A percentile compares a stretch with the other conserved stretches of the same genome.
Evolutionary conservation across 2,888 invertebrate genomes (phyloP).

Genomic region (Microctonus aethiopoides): DNA sequence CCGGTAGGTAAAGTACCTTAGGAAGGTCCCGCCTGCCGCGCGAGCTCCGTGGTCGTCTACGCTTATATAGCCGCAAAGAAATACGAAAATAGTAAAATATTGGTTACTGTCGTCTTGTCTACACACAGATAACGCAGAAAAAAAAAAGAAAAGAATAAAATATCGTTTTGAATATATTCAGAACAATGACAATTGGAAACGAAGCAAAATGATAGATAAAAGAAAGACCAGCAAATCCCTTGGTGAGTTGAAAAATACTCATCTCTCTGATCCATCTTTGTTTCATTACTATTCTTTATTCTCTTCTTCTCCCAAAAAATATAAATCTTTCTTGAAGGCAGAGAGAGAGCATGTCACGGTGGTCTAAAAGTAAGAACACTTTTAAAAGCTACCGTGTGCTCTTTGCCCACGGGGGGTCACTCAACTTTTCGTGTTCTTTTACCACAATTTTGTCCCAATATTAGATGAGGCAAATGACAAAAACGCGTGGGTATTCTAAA

Average conservation of each 20-base stretch:
- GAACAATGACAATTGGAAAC: conserved; percentile 24
- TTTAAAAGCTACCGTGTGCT: conserved; percentile 58
- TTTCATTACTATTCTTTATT: conserved; percentile 8
- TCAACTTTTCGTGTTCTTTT: conserved; percentile 38
- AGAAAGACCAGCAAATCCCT: conserved; percentile 2
- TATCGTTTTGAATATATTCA: background rate
- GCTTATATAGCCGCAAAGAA: background rate
- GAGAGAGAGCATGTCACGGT: conserved; percentile 56
- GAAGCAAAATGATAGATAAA: conserved; percentile 8
- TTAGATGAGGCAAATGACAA: background rate
- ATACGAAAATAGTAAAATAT: conserved; percentile 29
- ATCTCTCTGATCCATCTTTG: conserved; percentile 3
- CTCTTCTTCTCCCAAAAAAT: conserved; percentile 42
- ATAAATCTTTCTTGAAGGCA: conserved; percentile 51
- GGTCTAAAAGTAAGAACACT: conserved; percentile 59
- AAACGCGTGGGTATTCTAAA: background rate
- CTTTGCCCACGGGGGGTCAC: conserved; percentile 53
- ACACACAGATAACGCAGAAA: conserved; percentile 22
- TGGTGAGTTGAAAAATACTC: conserved; percentile 1
- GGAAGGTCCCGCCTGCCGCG: background rate
- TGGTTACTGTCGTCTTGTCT: conserved; percentile 30
- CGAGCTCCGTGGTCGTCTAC: background rate
- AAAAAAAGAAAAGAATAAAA: conserved; percentile 5
- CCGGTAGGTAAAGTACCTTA: conserved; percentile 25
- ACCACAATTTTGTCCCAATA: conserved; percentile 27